These are phyloP conservation scores for Strix aluco DNA, from an alignment of 2,113 vertebrate genomes.

Conservation along the genomic window DNA sequence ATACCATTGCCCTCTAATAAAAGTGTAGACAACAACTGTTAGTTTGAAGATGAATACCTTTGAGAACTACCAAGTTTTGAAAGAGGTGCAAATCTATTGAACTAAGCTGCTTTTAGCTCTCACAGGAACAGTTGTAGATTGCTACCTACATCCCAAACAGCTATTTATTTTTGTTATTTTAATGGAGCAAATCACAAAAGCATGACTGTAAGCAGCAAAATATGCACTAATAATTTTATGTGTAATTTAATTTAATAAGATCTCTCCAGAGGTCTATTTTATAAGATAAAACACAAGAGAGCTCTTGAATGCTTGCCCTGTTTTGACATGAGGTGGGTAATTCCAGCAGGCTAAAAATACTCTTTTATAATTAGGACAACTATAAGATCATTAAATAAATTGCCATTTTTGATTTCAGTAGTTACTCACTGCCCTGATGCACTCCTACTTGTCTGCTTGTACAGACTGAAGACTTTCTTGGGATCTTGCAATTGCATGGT, in stretches of 20 bases:
- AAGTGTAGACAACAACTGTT: background rate
- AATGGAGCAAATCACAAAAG: background rate
- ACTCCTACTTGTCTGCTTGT: background rate
- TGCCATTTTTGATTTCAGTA: background rate
- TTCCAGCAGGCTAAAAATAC: background rate
- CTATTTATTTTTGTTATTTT: background rate
- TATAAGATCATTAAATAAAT: background rate
- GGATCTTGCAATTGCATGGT: background rate
- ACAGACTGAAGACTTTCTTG: background rate
- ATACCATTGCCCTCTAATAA: background rate
- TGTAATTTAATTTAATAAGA: background rate
- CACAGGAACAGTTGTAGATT: background rate
- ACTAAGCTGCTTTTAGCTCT: background rate
- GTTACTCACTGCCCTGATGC: background rate
- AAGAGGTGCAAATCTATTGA: background rate
- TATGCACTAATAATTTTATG: background rate
- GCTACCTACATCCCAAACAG: background rate
- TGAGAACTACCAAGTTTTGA: background rate
- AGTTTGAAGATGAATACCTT: background rate
- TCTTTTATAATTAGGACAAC: background rate
- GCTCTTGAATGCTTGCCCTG: background rate
- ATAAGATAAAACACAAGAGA: background rate
- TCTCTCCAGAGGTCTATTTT: conserved; percentile 1
- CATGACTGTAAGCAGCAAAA: background rate
- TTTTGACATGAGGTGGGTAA: background rate